Base-by-base conservation (phyloP, 2,113 vertebrate species). In the Eolophus roseicapilla region DNA sequence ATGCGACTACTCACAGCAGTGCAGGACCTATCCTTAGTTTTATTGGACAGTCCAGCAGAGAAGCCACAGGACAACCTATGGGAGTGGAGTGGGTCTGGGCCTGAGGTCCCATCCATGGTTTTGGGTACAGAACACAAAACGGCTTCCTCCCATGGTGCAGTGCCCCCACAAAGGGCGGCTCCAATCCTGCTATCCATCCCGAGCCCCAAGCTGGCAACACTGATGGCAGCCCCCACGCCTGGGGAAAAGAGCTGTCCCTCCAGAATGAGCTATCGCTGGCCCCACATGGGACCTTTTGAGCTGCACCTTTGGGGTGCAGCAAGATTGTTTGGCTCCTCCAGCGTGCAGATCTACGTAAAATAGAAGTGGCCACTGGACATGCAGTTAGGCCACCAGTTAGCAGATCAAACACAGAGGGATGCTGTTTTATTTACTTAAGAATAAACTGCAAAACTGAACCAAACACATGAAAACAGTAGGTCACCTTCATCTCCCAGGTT, bases 301-400 rank as follows among this genome's bases (percentile, higher is more conserved):
- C 52, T n/a, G n/a, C n/a, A n/a, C n/a, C n/a, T n/a, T 23, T 3
- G 33, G 47, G 29, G 27, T 0, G 3, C 3, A 2, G 47, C 8
- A 6, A 17, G 33, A 25, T 10, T 8, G n/a, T 17, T 25, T 9
- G 6, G 33, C 47, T n/a, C 52, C 28, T 50, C n/a, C 47, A 15
- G 24, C 5, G 1, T 4, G 2, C n/a, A 13, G 33, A 59, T 35
- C 21, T n/a, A 23, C 13, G 9, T 59, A 59, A 59, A 59, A 59
- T 7, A 13, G 13, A n/a, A 59, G 57, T 6, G 6, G 33, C 33
- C 10, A 2, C 13, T 0, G 15, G 49, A 29, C 28, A 1, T 3
- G 6, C 1, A 1, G 31, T 0, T 0, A 37, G 17, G 47, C 6
- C 13, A 5, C 7, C 0, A 0, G 12, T 29, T 7, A 31, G 33